Evolutionary conservation across 2,797 vertebrate species (phyloP).

Genomic region (Cryptoblepharus egeriae): DNA sequence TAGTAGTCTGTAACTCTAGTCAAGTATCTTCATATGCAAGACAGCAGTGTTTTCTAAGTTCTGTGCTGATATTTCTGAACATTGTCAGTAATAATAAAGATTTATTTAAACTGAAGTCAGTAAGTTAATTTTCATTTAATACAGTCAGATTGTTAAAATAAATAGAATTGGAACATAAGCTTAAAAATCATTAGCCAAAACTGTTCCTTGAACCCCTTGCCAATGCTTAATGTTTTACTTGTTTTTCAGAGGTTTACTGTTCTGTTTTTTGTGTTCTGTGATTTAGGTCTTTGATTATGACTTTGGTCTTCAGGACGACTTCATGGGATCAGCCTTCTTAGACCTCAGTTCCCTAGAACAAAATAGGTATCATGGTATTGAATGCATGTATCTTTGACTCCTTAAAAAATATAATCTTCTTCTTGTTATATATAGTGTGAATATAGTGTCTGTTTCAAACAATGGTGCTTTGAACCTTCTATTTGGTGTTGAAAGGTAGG

Average conservation of each 20-base stretch:
- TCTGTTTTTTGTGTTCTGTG: slow-evolving; percentile 29
- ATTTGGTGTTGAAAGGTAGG: too few relatives aligned
- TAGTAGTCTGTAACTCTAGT: too few relatives aligned
- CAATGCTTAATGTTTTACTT: too few relatives aligned
- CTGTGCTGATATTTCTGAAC: neutral
- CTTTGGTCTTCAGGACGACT: slow-evolving; percentile 97
- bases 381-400: neutral
- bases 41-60: neutral
- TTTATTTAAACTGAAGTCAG: too few relatives aligned
- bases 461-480: too few relatives aligned
- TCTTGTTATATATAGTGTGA: neutral
- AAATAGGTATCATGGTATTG: slow-evolving; percentile 80
- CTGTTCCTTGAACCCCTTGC: too few relatives aligned
- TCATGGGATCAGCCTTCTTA: slow-evolving; percentile 94
- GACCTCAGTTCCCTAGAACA: slow-evolving; percentile 89
- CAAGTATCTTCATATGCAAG: neutral
- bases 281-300: slow-evolving; percentile 96
- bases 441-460: too few relatives aligned
- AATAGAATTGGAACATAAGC: too few relatives aligned
- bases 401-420: neutral
- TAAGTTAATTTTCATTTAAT: too few relatives aligned
- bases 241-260: too few relatives aligned
- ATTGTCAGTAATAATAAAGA: neutral
- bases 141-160: too few relatives aligned
- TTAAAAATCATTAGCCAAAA: too few relatives aligned